These are phyloP conservation scores for Gisinianus flammeolus DNA, from an alignment of 2,888 invertebrate genomes.

Conservation along the genomic window DNA sequence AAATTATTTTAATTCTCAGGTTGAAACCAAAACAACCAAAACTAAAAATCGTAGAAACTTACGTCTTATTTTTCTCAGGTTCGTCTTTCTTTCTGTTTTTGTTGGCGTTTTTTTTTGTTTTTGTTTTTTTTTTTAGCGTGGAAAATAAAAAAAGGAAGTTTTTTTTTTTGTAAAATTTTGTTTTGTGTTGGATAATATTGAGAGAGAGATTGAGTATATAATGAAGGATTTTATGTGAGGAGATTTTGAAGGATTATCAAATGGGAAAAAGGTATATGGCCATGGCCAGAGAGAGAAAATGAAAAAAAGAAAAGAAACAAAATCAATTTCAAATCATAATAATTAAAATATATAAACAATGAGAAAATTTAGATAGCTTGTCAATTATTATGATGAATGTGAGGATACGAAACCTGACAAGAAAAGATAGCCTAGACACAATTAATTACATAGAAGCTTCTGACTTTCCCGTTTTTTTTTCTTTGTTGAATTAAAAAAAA, in stretches of 20 bases:
- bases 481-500: no score
- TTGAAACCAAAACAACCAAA: conserved; percentile 38
- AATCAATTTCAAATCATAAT: conserved; percentile 1
- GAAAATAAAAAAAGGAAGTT: neutral
- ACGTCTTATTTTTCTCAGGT: conserved; percentile 57
- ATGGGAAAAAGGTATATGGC: conserved; percentile 13
- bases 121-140: conserved; percentile 18
- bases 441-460: no score
- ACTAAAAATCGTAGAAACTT: conserved; percentile 48
- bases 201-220: neutral
- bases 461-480: no score
- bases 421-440: no score
- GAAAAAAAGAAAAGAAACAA: conserved; percentile 30
- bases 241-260: neutral
- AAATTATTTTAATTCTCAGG: neutral
- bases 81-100: conserved; percentile 55
- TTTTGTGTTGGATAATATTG: conserved; percentile 13
- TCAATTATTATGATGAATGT: no score
- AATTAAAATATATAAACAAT: conserved; percentile 1
- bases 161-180: conserved; percentile 5
- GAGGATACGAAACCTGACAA: no score
- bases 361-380: no score
- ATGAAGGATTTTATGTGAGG: neutral
- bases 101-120: conserved; percentile 36
- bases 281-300: neutral